Percentiles rank a stretch among this genome's conserved stretches.
Evolutionary conservation across 2,888 invertebrate species (phyloP).

Genomic region (Glyphotaelius pellucidus): DNA sequence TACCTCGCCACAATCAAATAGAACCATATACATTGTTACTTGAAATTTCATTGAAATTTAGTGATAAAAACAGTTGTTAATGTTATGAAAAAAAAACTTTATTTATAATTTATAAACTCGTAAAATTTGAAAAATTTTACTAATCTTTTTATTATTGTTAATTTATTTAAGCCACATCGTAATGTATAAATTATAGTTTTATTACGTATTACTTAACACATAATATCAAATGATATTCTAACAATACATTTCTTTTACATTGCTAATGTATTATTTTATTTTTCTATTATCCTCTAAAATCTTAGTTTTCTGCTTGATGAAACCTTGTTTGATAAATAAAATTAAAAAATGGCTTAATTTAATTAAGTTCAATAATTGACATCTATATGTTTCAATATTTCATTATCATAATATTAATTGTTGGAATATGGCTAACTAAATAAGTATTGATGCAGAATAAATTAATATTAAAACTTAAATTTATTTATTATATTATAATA

Average conservation of each 20-base stretch:
- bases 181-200: not conserved
- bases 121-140: not conserved
- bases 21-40: not conserved
- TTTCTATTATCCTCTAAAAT: not conserved
- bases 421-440: not conserved
- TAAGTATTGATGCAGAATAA: not conserved
- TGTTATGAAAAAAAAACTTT: constrained; percentile 2
- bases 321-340: not conserved
- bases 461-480: not conserved
- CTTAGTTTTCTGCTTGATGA: not conserved
- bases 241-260: not conserved
- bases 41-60: not conserved
- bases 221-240: not conserved
- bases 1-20: not conserved
- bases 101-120: not conserved
- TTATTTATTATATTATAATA: not conserved
- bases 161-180: not conserved
- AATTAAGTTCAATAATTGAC: no score
- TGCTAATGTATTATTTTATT: not conserved
- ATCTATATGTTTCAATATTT: not conserved
- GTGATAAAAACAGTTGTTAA: not conserved
- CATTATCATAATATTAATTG: not conserved
- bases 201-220: not conserved
- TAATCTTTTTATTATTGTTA: not conserved
- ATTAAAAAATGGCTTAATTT: not conserved